These are phyloP conservation scores for Avahi laniger DNA, from an alignment of 2,797 vertebrate species.

Conservation along the genomic window DNA sequence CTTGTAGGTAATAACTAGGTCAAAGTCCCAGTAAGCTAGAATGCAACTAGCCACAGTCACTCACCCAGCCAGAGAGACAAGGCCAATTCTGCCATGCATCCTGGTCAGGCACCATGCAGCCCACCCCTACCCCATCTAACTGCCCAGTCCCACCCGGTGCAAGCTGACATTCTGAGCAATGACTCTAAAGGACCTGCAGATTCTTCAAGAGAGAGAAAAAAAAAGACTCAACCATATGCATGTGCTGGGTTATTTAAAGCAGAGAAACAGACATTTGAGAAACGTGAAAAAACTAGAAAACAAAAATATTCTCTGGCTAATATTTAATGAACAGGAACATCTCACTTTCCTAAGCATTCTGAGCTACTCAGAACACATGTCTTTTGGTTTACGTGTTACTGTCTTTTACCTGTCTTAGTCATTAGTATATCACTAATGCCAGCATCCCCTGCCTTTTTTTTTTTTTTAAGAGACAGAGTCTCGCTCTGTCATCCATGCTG, in stretches of 20 bases:
- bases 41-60: background rate
- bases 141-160: background rate
- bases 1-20: background rate
- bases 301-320: background rate
- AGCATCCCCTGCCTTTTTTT: background rate
- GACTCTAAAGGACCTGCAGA: background rate
- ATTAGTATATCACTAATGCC: rapidly evolving
- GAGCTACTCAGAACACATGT: background rate
- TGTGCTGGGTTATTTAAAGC: background rate
- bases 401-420: background rate
- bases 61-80: background rate
- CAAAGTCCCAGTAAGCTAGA: background rate
- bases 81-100: rapidly evolving
- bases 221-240: background rate
- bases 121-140: background rate
- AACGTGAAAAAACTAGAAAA: background rate
- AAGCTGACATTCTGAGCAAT: background rate
- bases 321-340: background rate
- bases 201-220: background rate
- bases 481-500: background rate
- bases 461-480: background rate
- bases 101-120: too few species aligned
- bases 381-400: background rate
- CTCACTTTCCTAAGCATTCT: background rate
- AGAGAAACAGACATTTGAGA: background rate